Evolutionary conservation across 2,797 vertebrate genomes (phyloP).

Genomic region (Meriones psammophilus): DNA sequence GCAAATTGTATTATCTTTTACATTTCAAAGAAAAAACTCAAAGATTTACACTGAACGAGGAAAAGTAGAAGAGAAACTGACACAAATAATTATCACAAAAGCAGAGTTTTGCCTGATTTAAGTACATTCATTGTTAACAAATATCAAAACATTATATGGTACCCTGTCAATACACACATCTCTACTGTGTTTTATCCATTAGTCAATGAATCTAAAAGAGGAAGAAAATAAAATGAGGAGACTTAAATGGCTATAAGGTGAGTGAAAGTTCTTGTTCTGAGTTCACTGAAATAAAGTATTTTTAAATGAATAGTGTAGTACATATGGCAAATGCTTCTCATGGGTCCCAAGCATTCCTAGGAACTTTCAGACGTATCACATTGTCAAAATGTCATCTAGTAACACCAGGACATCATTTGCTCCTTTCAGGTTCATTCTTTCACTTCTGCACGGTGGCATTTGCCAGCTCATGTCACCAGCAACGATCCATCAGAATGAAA

Average conservation of each 20-base stretch:
- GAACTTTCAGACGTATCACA: background rate
- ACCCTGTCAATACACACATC: background rate
- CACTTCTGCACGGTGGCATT: background rate
- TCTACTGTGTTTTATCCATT: background rate
- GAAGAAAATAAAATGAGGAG: background rate
- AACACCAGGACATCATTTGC: background rate
- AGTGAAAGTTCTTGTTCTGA: background rate
- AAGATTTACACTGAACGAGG: background rate
- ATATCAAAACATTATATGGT: background rate
- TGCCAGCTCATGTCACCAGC: background rate
- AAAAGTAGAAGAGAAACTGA: conserved; percentile 26
- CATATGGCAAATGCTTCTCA: background rate
- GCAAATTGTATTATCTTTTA: background rate
- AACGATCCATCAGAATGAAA: background rate
- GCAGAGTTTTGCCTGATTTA: background rate
- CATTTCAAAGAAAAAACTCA: conserved; percentile 18
- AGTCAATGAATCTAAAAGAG: background rate
- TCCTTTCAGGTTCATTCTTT: background rate
- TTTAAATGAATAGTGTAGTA: background rate
- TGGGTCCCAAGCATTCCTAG: background rate
- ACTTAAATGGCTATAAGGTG: background rate
- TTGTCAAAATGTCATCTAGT: background rate
- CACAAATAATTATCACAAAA: background rate
- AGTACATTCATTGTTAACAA: background rate
- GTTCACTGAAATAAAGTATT: background rate